phyloP scores from a whole-genome alignment of 2,113 vertebrate species.

The Catharus fuscescens region DNA sequence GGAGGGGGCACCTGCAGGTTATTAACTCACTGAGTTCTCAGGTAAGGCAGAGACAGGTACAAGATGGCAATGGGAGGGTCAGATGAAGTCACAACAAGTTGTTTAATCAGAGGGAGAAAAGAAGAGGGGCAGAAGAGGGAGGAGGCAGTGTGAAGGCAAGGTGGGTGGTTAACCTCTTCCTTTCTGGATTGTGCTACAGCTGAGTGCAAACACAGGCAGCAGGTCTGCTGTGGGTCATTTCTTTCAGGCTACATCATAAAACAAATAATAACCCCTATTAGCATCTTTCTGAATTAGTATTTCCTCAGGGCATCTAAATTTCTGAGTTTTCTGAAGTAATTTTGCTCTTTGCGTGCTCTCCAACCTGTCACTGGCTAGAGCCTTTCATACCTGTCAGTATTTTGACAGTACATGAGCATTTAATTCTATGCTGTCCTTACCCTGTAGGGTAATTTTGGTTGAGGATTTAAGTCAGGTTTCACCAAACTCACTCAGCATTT shows the following conservation, averaged over 20 bases:
- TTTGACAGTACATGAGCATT: slow-evolving; percentile 33
- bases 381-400: slow-evolving; percentile 17
- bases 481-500: not conserved
- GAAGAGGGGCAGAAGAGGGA: not conserved
- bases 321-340: slow-evolving; percentile 52
- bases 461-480: not conserved
- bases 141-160: not conserved
- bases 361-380: not conserved
- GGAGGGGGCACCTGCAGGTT: not conserved
- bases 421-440: slow-evolving; percentile 3
- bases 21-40: too few species aligned
- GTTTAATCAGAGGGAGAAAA: not conserved
- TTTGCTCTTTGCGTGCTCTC: slow-evolving; percentile 24
- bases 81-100: not conserved
- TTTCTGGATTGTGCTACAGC: not conserved
- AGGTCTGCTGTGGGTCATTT: not conserved
- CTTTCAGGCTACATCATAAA: slow-evolving; percentile 22
- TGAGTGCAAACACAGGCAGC: not conserved
- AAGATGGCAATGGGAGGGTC: not conserved
- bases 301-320: not conserved
- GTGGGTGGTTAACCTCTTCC: not conserved
- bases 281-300: slow-evolving; percentile 11
- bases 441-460: not conserved
- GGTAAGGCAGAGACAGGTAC: not conserved
- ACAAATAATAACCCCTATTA: slow-evolving; percentile 33